Conservation (phyloP, 1,140 invertebrate species). For the Holotrichia oblita region DNA sequence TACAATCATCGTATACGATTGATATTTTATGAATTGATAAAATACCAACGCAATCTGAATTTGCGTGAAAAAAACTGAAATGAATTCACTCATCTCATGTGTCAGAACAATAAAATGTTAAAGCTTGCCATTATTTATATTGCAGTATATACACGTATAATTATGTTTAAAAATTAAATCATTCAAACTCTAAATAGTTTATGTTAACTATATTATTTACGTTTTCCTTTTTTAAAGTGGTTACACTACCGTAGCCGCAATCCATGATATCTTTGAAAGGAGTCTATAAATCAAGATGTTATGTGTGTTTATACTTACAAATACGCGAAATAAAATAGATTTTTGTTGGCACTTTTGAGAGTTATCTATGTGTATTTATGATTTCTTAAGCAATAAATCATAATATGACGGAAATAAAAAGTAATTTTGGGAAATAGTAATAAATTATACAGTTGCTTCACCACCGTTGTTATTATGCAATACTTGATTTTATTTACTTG, state of each 20-base stretch:
- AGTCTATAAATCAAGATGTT: neutral
- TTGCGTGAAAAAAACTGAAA: neutral
- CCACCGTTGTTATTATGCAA: too few relatives aligned
- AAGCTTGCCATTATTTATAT: neutral
- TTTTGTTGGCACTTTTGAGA: neutral
- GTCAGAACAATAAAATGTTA: conserved; percentile 2
- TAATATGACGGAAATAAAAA: too few relatives aligned
- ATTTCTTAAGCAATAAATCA: neutral
- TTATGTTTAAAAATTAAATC: neutral
- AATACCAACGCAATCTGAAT: neutral
- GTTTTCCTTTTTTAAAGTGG: neutral
- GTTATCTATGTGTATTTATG: neutral
- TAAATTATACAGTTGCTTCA: too few relatives aligned
- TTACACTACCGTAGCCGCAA: neutral
- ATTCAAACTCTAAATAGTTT: neutral
- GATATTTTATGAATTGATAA: neutral
- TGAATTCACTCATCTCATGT: neutral
- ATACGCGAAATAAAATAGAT: neutral
- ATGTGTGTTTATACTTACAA: neutral
- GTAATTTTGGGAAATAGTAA: too few relatives aligned
- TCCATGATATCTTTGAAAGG: neutral
- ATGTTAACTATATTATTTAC: neutral
- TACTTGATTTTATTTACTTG: too few relatives aligned
- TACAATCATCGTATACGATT: neutral
- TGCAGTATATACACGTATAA: neutral